Base-by-base conservation (phyloP, 2,888 invertebrate genomes). In the Leuctra nigra region DNA sequence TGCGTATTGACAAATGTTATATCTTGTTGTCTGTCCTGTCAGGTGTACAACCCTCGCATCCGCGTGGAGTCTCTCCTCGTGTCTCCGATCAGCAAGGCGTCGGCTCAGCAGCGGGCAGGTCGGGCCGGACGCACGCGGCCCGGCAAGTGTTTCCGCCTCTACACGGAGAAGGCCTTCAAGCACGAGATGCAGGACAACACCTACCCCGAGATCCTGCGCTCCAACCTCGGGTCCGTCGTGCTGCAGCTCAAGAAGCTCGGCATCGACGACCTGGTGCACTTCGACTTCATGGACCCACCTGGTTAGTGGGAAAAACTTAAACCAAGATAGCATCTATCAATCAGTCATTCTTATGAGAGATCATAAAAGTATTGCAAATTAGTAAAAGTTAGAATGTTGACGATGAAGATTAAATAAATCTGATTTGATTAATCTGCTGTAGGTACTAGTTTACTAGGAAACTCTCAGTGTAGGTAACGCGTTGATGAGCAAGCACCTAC, bases 261-360 rank as follows among this genome's bases (percentile, higher is more conserved):
- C 64, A 99, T 99, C 67, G 98, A 99, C 70, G 99, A 99, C 76
- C 77, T 99, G 69, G 99, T 99, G 55, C 99, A 99, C 72, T 99
- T 99, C 73, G 99, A 99, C 77, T 99, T 99, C 75, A 99, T 99
- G 99, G 99, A 99, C 76, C 99, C 99, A 7, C 99, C 99, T 61
- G 77, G 77, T 77, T 65, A 59, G 65, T 29, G 29, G n/a, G n/a
- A n/a, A n/a, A n/a, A n/a, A n/a, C n/a, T n/a, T n/a, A n/a, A n/a
- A n/a, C n/a, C n/a, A n/a, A n/a, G n/a, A n/a, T n/a, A n/a, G n/a
- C n/a, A n/a, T n/a, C n/a, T n/a, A n/a, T n/a, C n/a, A n/a, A n/a
- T n/a, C n/a, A n/a, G n/a, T n/a, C n/a, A n/a, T n/a, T n/a, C n/a
- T n/a, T n/a, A n/a, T n/a, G n/a, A n/a, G n/a, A n/a, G n/a, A n/a